Percentiles rank a stretch among this genome's conserved stretches.
phyloP scores from a whole-genome alignment of 2,113 vertebrate genomes.

The Nibea coibor region DNA sequence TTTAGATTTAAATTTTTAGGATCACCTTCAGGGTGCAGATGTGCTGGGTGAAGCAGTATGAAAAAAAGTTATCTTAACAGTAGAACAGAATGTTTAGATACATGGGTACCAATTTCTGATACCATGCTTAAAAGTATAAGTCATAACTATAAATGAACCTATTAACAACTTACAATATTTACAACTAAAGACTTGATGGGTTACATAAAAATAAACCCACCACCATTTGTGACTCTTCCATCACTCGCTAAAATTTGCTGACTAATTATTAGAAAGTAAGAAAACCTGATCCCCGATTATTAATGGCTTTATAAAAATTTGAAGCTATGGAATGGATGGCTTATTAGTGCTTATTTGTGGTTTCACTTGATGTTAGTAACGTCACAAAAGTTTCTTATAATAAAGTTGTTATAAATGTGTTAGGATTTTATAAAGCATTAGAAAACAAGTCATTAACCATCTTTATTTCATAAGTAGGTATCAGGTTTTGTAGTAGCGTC shows the following conservation, averaged over 20 bases:
- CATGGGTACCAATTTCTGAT: no score
- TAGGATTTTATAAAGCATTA: no score
- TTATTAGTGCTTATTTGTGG: not conserved
- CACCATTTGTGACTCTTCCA: not conserved
- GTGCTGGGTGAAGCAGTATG: not conserved
- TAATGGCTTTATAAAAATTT: not conserved
- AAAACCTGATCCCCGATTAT: not conserved
- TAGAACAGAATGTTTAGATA: no score
- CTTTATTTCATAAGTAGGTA: no score
- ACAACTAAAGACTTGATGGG: not conserved
- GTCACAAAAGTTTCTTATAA: not conserved
- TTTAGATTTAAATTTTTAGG: not conserved
- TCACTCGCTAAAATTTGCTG: not conserved
- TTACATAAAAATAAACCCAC: not conserved
- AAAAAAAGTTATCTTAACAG: not conserved
- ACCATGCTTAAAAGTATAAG: no score
- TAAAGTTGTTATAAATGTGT: not conserved
- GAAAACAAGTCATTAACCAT: no score
- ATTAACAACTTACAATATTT: not conserved
- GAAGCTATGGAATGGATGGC: not conserved
- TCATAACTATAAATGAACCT: no score
- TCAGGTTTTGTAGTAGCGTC: not conserved
- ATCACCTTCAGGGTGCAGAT: not conserved
- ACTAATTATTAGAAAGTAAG: not conserved
- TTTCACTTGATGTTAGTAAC: not conserved